A percentile compares a stretch with the other conserved stretches of the same genome.
These are phyloP conservation scores for Drosophila glabriapex DNA, from an alignment of 2,888 invertebrate species.

Conservation along the genomic window DNA sequence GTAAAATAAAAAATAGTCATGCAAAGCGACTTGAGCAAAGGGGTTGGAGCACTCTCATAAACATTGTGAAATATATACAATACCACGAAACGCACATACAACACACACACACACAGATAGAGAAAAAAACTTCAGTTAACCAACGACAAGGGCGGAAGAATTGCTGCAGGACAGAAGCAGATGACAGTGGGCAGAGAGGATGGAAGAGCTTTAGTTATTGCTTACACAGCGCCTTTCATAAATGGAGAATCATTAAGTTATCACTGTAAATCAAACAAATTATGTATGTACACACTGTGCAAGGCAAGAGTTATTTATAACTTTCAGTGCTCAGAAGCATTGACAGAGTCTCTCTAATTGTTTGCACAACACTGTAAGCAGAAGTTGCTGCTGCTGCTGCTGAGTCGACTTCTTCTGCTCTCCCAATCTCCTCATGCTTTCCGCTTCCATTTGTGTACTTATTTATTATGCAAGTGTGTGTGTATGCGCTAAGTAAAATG, in stretches of 20 bases:
- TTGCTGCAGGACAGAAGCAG: constrained; percentile 65
- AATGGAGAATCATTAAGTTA: constrained; percentile 29
- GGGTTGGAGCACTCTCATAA: constrained; percentile 51
- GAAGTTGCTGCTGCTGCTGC: constrained; percentile 23
- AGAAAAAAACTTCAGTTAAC: constrained; percentile 42
- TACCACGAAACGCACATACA: constrained; percentile 27
- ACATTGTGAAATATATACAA: constrained; percentile 40
- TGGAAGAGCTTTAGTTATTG: constrained; percentile 17
- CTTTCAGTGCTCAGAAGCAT: neutral
- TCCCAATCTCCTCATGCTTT: constrained; percentile 35
- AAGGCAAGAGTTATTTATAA: constrained; percentile 29
- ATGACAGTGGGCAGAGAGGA: neutral
- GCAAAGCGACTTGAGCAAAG: constrained; percentile 34
- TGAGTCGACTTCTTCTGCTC: constrained; percentile 44
- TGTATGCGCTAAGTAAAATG: constrained; percentile 53
- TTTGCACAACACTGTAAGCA: constrained; percentile 54
- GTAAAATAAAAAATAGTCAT: constrained; percentile 50
- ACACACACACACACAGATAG: constrained; percentile 15
- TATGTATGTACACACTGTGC: constrained; percentile 16
- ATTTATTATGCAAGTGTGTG: constrained; percentile 32
- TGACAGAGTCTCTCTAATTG: constrained; percentile 50
- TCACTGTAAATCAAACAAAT: constrained; percentile 23
- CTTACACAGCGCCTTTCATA: constrained; percentile 33
- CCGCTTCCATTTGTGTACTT: constrained; percentile 25
- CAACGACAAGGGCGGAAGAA: constrained; percentile 53